Percentiles rank a stretch among this genome's conserved stretches.
These are phyloP conservation scores for Sebastes oblongus DNA, from an alignment of 2,797 vertebrate species.

Conservation along the genomic window DNA sequence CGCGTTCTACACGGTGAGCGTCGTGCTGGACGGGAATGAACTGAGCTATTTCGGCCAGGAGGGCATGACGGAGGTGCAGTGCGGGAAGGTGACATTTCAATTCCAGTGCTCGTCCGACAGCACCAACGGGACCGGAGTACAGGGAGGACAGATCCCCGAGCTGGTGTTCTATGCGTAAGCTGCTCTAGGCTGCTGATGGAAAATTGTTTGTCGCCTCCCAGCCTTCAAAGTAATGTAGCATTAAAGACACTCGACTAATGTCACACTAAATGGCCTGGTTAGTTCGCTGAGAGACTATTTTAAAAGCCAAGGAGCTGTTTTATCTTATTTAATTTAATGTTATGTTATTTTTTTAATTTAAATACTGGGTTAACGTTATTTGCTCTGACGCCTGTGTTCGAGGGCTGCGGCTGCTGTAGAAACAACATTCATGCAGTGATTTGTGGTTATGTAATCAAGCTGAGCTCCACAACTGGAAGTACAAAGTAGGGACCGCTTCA, in stretches of 20 bases:
- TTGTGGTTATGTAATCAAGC: conserved; percentile 67
- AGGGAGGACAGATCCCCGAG: conserved; percentile 98
- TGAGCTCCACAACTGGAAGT: conserved; percentile 47
- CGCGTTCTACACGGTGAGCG: conserved; percentile 95
- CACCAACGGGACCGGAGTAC: conserved; percentile 97
- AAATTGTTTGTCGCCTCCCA: conserved; percentile 36
- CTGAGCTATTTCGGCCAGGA: conserved; percentile 99
- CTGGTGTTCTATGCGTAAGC: conserved; percentile 95
- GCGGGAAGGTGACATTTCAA: conserved; percentile 96
- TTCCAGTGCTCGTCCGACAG: conserved; percentile 99
- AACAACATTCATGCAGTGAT: conserved; percentile 58
- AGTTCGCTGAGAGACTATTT: conserved; percentile 74
- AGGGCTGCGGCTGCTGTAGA: conserved; percentile 58
- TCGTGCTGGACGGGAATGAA: conserved; percentile 93
- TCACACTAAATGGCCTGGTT: conserved; percentile 78
- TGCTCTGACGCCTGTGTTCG: conserved; percentile 56
- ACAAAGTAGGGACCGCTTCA: conserved; percentile 43
- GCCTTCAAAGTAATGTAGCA: conserved; percentile 79
- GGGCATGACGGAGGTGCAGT: conserved; percentile 98
- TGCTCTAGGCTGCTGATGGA: conserved; percentile 63
- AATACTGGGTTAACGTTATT: conserved; percentile 73
- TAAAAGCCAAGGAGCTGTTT: conserved; percentile 82
- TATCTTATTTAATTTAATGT: conserved; percentile 92
- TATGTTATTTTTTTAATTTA: conserved; percentile 85
- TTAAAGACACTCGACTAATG: conserved; percentile 72